Base-by-base conservation (phyloP, 2,113 vertebrate species). In the Tyrannus savana region DNA sequence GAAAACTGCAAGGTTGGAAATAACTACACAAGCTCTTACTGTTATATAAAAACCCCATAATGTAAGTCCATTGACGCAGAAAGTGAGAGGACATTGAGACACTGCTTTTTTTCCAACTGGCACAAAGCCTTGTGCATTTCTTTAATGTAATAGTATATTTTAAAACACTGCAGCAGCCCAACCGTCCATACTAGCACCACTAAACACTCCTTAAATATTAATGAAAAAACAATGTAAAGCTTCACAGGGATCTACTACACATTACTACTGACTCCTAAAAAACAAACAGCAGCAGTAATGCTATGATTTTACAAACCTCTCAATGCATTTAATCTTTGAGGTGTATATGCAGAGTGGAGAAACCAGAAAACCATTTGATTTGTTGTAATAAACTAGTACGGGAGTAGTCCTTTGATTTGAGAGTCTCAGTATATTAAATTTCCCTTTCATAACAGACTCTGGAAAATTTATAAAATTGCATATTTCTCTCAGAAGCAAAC, bases 201-300 rank as follows among this genome's bases (percentile, higher is more conserved):
- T 86, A 81, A 89, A 93, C 93, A 46, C 60, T 89, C 52, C 62
- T 96, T 87, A 92, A 93, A 90, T 94, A 93, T 96, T 97, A 89
- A 96, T 71, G 60, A 50, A 64, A 89, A 84, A 92, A 53, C 60
- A 84, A 53, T 3, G 12, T 41, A 67, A 44, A 77, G 41, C 75
- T 60, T 88, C 81, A 68, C 52, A 78, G 53, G 66, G 63, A 75
- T 76, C 72, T 93, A 44, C 64, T 72, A 74, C 56, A 63, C 17
- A 47, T 85, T 88, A 72, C 60, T 42, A 75, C 31, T 28, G 35
- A 80, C 56, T 78, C 37, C 58, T 44, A 52, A n/a, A 82, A 95
- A 94, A 84, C n/a, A 90, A 95, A 88, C 52, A 84, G 50, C 44
- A 92, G 35, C 28, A 92, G 6, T 25, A 86, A 39, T 35, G 41